Base-by-base conservation (phyloP, 2,888 invertebrate species). In the Pristionchus maxplancki region DNA sequence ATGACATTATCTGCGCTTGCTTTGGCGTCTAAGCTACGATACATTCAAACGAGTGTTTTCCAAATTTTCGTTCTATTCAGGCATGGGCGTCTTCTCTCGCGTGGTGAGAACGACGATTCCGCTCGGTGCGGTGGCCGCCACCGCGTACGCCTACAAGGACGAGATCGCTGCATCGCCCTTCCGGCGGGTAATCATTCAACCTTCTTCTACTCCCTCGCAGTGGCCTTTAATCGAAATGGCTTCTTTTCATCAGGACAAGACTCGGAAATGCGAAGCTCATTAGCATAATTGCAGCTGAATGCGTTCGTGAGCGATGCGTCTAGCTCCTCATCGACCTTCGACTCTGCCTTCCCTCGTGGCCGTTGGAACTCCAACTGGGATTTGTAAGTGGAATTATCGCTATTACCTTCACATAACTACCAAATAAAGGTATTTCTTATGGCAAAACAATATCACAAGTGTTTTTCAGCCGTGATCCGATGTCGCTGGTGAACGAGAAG, bases 281-380 rank as follows among this genome's bases (percentile, higher is more conserved):
- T 17, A 31, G 20, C 40, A 15, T 37, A 17, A 1, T 37, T 50
- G 31, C 37, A 88, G 88, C n/a, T 88, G 40, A 81, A 58, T 24
- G 53, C 88, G 2, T 62, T 81, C 28, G 78, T 81, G 40, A 37
- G 20, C 40, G n/a, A 17, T 37, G 88, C 81, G 4, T 81, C 88
- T 31, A 34, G 13, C 44, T 78, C 81, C 8, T 88, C 81, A 5
- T n/a, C 58, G 6, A 31, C 90, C 2, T 92, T 92, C 81, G 90
- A 91, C 62, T 89, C 90, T 6, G 86, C 89, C 24, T 93, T 92
- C 62, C 93, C 93, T 3, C 89, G 92, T 9, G 91, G 91, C 15
- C 93, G 92, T 89, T 95, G 95, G 91, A 93, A 93, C 82, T 37
- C 88, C 24, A 93, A 93, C 86, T 93, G 93, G 93, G 93, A 93